Evolutionary conservation across 2,888 invertebrate genomes (phyloP).

Genomic region (Harpagoxenus sublaevis): DNA sequence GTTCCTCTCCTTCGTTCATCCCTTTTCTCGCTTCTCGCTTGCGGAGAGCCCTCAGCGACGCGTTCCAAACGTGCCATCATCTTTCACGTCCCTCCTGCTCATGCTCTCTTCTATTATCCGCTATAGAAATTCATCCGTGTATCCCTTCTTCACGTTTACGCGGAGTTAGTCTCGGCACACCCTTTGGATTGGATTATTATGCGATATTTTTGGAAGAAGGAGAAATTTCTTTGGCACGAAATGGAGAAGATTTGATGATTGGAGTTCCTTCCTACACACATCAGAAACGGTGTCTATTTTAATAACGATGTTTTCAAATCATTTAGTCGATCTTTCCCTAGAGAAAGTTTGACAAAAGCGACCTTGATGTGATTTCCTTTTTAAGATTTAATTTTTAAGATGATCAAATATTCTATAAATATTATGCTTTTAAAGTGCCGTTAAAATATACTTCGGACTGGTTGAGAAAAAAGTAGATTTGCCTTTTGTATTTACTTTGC

Average conservation of each 20-base stretch:
- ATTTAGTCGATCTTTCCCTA: not conserved
- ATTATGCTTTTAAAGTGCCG: not conserved
- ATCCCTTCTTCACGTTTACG: not conserved
- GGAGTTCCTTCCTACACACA: not conserved
- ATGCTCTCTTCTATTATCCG: constrained; percentile 22
- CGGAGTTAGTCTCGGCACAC: constrained; percentile 5
- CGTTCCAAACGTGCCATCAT: constrained; percentile 64
- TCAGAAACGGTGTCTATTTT: not conserved
- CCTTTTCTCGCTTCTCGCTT: constrained; percentile 39
- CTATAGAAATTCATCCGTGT: constrained; percentile 39
- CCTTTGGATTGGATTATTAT: not conserved
- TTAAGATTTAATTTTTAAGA: not conserved
- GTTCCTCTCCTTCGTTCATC: constrained; percentile 23
- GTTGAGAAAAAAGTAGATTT: not conserved
- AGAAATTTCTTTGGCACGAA: not conserved
- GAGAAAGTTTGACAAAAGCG: not conserved
- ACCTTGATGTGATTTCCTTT: not conserved
- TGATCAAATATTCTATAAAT: not conserved
- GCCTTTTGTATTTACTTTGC: not conserved
- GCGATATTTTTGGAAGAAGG: not conserved
- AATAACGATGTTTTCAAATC: not conserved
- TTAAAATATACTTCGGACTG: not conserved
- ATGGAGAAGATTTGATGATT: not conserved
- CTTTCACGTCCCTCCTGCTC: constrained; percentile 24
- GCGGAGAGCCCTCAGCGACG: constrained; percentile 62